Evolutionary conservation across 2,888 invertebrate genomes (phyloP), one percentile per base, ranked within the genome.

Genomic region (Galerucella calmariensis): DNA sequence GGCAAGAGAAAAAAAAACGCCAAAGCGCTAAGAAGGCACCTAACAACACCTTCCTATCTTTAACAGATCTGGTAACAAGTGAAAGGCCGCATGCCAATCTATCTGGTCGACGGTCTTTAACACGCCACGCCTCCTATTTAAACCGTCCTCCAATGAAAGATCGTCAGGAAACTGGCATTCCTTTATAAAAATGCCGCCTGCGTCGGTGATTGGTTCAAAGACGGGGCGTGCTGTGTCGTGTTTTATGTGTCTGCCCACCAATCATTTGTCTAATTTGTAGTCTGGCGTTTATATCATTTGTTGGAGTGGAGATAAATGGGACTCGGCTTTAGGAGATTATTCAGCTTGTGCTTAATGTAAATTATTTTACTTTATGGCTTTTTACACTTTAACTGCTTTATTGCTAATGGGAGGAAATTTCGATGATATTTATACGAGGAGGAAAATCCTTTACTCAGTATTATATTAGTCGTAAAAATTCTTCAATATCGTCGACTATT

Each of bases 341-440:
- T 87, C 87, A 87, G 85, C 84, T 85, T 85, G 85, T 86, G 85
- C 84, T 86, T 86, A 86, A 86, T 87, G 85, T 86, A 85, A 86
- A 86, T 86, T 85, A 86, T 86, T 86, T 84, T 84, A 81, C 80
- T 86, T 86, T 86, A 86, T 84, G 84, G 80, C 80, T 82, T 82
- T 83, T 82, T 81, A 79, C 81, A 77, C 79, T 81, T 79, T 74
- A 79, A 81, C 78, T 81, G 79, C 80, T 82, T 82, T 81, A 82
- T 78, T 77, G 79, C 78, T 27, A 27, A 61, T 75, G 77, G 69
- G 61, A 20, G 73, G 68, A 67, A 75, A 75, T 76, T 76, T 62
- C 35, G 68, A 69, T 75, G 11, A 48, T 48, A 48, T 14, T 41
- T 41, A 41, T 41, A 41, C 35, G 35, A 41, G 35, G 35, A 41